Evolutionary conservation across 2,888 invertebrate genomes (phyloP).

Genomic region (Drosophila histrio): DNA sequence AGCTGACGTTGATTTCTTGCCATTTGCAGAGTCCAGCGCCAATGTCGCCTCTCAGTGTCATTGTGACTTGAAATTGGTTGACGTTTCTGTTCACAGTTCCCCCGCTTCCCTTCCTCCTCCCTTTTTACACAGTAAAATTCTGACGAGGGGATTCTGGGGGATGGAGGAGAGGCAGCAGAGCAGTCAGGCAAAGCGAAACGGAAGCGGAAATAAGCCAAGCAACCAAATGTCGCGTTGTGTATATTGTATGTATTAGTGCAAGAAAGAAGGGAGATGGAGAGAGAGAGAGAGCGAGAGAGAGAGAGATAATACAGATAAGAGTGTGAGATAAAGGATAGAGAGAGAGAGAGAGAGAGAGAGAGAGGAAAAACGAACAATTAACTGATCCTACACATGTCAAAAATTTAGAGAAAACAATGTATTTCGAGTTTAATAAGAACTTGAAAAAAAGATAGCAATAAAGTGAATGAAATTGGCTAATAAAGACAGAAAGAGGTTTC

Average conservation of each 20-base stretch:
- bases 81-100: conserved; percentile 30
- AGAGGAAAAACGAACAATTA: too few species aligned
- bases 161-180: too few species aligned
- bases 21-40: conserved; percentile 68
- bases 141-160: too few species aligned
- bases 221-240: conserved; percentile 11
- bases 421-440: too few species aligned
- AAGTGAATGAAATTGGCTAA: too few species aligned
- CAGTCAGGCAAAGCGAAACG: conserved; percentile 7
- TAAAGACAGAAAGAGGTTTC: too few species aligned
- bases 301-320: not conserved
- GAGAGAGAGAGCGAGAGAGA: not conserved
- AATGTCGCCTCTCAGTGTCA: conserved; percentile 65
- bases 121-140: too few species aligned
- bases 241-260: not conserved
- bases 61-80: conserved; percentile 67
- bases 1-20: conserved; percentile 76
- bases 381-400: too few species aligned
- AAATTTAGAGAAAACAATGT: too few species aligned
- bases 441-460: too few species aligned
- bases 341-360: not conserved
- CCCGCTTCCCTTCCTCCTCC: too few species aligned
- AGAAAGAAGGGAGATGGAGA: not conserved
- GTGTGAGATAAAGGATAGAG: not conserved
- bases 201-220: conserved; percentile 38